Base-by-base conservation (phyloP, 35 echinoderm and acorn worm species). In the Ophioderma brevispina region DNA sequence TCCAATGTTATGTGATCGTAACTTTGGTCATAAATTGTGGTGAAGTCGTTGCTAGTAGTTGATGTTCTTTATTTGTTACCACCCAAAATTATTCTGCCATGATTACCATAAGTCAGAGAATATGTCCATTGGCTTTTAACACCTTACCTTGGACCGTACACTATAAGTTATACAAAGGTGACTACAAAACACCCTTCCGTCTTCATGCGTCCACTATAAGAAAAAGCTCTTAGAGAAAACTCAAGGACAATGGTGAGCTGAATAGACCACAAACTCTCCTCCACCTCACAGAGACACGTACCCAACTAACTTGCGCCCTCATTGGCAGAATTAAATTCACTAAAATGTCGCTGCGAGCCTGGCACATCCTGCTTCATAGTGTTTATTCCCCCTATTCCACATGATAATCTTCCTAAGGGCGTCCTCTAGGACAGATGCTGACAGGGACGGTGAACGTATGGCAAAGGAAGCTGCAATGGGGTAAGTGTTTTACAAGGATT, bases 181-280 rank as follows among this genome's bases (percentile, higher is more conserved):
- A 98, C 93, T 98, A 98, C 93, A 98, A n/a, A n/a, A n/a, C n/a
- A n/a, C n/a, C 96, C 23, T 76, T 98, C 0, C 87, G 90, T 31
- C 90, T 98, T 13, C 96, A 98, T 52, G 93, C 95, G 28, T 87
- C 18, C 96, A 98, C 37, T 93, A 98, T 21, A 89, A 89, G 82
- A 95, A 93, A 46, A 93, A 98, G 32, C 94, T 98, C 80, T 52
- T 98, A 40, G 96, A 98, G 96, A 98, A 25, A 95, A 94, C 55
- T 88, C 95, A 0, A 95, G 93, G 37, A 93, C 95, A 42, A 93
- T 98, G 96, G 93, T 98, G 0, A 92, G 95, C 32, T 84, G 95
- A 6, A 98, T 98, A 33, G 96, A 98, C 84, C 96, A 98, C 79
- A 98, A 98, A 38, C 91, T 98, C 30, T 98, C 96, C 23, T 95